phyloP scores from a whole-genome alignment of 2,797 vertebrate species.

The Melanotaenia parkinsoni region DNA sequence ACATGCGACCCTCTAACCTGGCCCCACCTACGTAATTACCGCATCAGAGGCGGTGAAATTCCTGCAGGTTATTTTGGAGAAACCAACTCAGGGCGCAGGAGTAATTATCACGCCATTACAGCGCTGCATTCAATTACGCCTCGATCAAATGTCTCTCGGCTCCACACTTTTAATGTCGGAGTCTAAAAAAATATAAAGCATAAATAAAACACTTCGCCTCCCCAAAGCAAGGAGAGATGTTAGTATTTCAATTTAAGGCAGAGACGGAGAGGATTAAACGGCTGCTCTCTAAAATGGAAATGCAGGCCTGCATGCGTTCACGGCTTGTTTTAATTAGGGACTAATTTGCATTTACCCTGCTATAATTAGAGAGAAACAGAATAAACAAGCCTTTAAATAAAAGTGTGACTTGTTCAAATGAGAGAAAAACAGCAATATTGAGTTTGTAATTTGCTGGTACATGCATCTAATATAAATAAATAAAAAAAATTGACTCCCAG shows the following conservation, averaged over 20 bases:
- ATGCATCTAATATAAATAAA: constrained; percentile 17
- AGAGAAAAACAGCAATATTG: constrained; percentile 45
- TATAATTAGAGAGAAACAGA: constrained; percentile 59
- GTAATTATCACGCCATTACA: constrained; percentile 80
- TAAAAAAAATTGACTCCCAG: constrained; percentile 35
- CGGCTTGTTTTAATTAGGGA: constrained; percentile 71
- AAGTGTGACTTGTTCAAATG: constrained; percentile 71
- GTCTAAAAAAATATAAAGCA: constrained; percentile 27
- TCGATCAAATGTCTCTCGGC: constrained; percentile 74
- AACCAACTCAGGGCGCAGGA: constrained; percentile 61
- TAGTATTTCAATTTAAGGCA: constrained; percentile 69
- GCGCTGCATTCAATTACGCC: constrained; percentile 77
- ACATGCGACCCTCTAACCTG: constrained; percentile 80
- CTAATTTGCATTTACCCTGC: constrained; percentile 69
- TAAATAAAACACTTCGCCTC: constrained; percentile 41
- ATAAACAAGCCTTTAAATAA: constrained; percentile 73
- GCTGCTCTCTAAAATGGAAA: constrained; percentile 71
- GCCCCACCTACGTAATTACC: constrained; percentile 84
- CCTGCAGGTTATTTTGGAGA: constrained; percentile 81
- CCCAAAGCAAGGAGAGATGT: constrained; percentile 64
- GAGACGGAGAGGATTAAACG: constrained; percentile 70
- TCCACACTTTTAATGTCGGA: constrained; percentile 15
- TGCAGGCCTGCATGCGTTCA: constrained; percentile 56
- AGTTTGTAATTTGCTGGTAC: constrained; percentile 44
- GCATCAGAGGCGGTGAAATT: constrained; percentile 79